phyloP scores from a whole-genome alignment of 2,797 vertebrate genomes.

The Hyperoplus lanceolatus region DNA sequence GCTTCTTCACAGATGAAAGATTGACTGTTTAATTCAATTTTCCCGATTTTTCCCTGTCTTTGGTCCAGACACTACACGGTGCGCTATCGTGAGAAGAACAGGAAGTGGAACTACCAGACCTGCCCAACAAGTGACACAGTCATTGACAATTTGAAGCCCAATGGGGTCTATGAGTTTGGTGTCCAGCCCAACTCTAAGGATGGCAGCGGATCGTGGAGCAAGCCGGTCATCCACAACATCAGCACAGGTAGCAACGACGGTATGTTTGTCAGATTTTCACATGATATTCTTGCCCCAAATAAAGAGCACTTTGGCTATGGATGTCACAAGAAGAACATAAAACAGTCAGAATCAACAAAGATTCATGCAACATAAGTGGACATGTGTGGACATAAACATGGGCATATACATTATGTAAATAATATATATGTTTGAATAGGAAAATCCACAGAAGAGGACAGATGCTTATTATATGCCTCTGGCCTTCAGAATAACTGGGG shows the following conservation, averaged over 20 bases:
- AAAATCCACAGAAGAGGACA: not conserved
- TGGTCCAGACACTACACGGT: slow-evolving; percentile 83
- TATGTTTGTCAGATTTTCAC: slow-evolving; percentile 34
- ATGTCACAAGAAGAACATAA: not conserved
- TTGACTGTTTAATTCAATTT: not conserved
- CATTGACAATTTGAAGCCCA: slow-evolving; percentile 93
- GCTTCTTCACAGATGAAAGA: not conserved
- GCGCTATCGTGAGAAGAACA: slow-evolving; percentile 93
- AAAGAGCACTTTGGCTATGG: not conserved
- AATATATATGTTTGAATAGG: not conserved
- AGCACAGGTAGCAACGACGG: slow-evolving; percentile 68
- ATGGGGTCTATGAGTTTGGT: slow-evolving; percentile 93
- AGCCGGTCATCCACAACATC: slow-evolving; percentile 90
- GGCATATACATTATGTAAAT: not conserved
- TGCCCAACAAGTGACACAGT: slow-evolving; percentile 95
- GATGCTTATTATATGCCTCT: not conserved
- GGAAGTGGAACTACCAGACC: slow-evolving; percentile 95
- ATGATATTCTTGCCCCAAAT: not conserved
- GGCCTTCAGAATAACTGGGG: not conserved
- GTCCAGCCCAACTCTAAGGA: slow-evolving; percentile 89
- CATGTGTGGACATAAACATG: not conserved
- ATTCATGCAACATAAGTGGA: not conserved
- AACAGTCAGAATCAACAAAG: not conserved
- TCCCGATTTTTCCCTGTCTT: slow-evolving; percentile 33
- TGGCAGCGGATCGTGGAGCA: slow-evolving; percentile 91